Conservation (phyloP, 2,797 vertebrate species). For the Semotilus atromaculatus region DNA sequence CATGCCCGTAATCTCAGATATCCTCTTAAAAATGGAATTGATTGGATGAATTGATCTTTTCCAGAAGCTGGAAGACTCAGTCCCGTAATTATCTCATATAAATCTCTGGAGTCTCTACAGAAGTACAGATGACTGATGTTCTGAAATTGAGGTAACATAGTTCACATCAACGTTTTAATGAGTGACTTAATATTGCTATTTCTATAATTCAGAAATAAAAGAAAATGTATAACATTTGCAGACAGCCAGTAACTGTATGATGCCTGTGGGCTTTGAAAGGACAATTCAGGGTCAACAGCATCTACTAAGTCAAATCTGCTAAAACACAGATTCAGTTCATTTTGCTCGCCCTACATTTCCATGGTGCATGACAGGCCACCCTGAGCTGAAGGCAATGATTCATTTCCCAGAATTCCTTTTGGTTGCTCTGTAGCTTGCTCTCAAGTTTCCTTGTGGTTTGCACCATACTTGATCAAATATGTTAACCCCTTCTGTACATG, state of each 20-base stretch:
- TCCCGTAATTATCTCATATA: conserved; percentile 79
- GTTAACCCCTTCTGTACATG: conserved; percentile 10
- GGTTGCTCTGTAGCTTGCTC: conserved; percentile 34
- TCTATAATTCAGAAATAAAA: conserved; percentile 19
- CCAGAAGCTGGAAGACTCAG: conserved; percentile 73
- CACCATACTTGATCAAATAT: conserved; percentile 17
- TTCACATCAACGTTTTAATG: not conserved
- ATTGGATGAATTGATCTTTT: conserved; percentile 82
- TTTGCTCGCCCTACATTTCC: conserved; percentile 34
- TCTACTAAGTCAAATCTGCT: conserved; percentile 45
- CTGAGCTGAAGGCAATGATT: conserved; percentile 51
- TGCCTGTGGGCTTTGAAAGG: conserved; percentile 26
- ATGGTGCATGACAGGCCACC: conserved; percentile 45
- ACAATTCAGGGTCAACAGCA: conserved; percentile 36
- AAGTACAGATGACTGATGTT: conserved; percentile 63
- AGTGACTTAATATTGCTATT: not conserved
- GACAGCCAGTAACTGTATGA: conserved; percentile 3
- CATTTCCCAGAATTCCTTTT: conserved; percentile 48
- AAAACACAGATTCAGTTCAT: conserved; percentile 47
- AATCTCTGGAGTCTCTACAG: conserved; percentile 78
- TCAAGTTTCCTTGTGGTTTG: conserved; percentile 39
- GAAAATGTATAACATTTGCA: not conserved
- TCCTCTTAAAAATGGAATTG: conserved; percentile 84
- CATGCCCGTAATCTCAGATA: conserved; percentile 77
- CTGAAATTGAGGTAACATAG: not conserved